Conservation (phyloP, 2,888 invertebrate genomes). For the Cephus spinipes region DNA sequence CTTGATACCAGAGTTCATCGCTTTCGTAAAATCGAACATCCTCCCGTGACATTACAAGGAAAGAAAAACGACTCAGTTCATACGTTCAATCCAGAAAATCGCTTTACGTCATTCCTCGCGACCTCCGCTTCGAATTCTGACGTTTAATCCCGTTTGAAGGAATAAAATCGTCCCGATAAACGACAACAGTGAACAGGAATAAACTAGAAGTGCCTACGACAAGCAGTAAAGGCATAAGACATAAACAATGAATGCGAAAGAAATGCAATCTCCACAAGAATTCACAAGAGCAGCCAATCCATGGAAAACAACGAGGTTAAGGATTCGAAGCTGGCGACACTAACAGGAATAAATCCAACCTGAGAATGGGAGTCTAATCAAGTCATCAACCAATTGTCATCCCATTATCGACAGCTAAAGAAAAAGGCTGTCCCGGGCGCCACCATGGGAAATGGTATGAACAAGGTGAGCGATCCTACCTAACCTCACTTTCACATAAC, state of each 20-base stretch:
- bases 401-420: neutral
- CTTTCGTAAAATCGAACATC: neutral
- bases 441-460: slow-evolving; percentile 91
- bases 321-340: neutral
- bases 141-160: neutral
- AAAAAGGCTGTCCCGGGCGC: slow-evolving; percentile 38
- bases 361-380: neutral
- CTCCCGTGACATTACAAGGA: neutral
- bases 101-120: neutral
- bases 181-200: neutral
- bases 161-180: neutral
- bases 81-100: neutral
- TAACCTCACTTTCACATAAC: neutral
- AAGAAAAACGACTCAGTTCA: neutral
- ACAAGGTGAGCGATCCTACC: slow-evolving; percentile 73
- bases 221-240: neutral
- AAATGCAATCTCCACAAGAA: neutral
- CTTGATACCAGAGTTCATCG: neutral
- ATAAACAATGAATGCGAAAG: slow-evolving; percentile 11
- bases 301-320: neutral
- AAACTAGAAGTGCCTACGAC: slow-evolving; percentile 7
- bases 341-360: neutral
- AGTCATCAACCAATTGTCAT: neutral
- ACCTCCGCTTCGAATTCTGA: neutral
- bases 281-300: neutral